Percentiles rank a stretch among this genome's conserved stretches.
These are phyloP conservation scores for Eristalis intricaria DNA, from an alignment of 2,888 invertebrate genomes.

Conservation along the genomic window DNA sequence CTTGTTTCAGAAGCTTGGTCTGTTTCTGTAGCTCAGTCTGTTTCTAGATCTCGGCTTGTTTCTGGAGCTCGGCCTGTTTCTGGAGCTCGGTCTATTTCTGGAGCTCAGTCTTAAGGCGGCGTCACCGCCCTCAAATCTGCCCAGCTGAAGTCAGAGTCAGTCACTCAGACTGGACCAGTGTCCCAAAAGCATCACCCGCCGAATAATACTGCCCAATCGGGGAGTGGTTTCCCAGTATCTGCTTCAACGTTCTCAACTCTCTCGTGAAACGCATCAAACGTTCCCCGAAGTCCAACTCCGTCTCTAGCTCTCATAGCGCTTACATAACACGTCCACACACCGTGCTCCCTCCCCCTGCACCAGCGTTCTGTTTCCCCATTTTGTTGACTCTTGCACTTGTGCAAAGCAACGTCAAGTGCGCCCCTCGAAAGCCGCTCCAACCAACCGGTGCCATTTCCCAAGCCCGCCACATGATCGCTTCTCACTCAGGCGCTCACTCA, in stretches of 20 bases:
- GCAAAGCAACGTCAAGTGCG: slow-evolving; percentile 51
- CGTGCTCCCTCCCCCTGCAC: neutral
- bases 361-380: neutral
- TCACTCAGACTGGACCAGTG: no score
- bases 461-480: slow-evolving; percentile 42
- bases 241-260: neutral
- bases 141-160: no score
- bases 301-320: slow-evolving; percentile 26
- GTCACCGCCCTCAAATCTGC: no score
- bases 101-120: no score
- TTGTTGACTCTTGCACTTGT: slow-evolving; percentile 65
- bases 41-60: no score
- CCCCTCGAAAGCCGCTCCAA: neutral
- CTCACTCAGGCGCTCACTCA: slow-evolving; percentile 39
- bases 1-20: no score
- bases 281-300: slow-evolving; percentile 6
- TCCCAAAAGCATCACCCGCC: no score
- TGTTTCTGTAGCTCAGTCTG: no score
- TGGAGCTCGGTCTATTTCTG: no score
- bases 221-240: neutral
- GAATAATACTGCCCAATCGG: neutral
- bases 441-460: slow-evolving; percentile 38
- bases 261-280: neutral
- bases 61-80: no score
- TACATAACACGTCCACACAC: slow-evolving; percentile 16